Conservation (phyloP, 2,888 invertebrate genomes). For the Netelia inedita region DNA sequence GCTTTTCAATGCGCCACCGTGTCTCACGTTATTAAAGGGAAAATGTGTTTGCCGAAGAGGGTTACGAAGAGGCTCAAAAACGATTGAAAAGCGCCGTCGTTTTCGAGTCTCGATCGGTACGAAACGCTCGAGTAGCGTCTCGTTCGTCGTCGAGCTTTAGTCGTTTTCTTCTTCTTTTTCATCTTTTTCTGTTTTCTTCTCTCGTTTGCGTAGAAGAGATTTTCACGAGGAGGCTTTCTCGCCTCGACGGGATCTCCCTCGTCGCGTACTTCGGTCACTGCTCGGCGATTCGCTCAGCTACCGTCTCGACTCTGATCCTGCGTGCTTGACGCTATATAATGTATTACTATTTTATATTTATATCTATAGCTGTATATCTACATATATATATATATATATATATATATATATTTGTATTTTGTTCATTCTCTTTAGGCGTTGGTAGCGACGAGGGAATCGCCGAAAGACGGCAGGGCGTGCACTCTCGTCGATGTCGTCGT, state of each 20-base stretch:
- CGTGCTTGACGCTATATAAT: neutral
- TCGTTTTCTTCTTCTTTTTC: neutral
- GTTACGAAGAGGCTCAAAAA: constrained; percentile 33
- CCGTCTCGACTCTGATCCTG: constrained; percentile 41
- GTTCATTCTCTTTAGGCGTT: constrained; percentile 46
- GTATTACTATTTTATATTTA: constrained; percentile 38
- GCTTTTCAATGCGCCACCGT: constrained; percentile 31
- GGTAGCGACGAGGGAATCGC: constrained; percentile 60
- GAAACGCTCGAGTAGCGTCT: constrained; percentile 47
- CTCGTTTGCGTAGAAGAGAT: neutral
- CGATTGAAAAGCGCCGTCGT: constrained; percentile 32
- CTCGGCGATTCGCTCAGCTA: constrained; percentile 23
- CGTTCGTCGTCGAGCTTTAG: constrained; percentile 16
- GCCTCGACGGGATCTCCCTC: constrained; percentile 53
- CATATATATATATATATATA: constrained; percentile 4
- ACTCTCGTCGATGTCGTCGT: constrained; percentile 29
- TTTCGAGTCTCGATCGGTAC: constrained; percentile 37
- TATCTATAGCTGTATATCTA: neutral
- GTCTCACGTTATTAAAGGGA: constrained; percentile 56
- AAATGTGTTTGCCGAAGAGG: constrained; percentile 31
- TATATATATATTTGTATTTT: constrained; percentile 10
- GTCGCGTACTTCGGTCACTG: constrained; percentile 53
- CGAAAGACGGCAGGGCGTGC: constrained; percentile 62
- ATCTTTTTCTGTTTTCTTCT: constrained; percentile 11
- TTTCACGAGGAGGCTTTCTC: constrained; percentile 24